Conservation (phyloP, 2,797 vertebrate species). For the Australoheros facetus region DNA sequence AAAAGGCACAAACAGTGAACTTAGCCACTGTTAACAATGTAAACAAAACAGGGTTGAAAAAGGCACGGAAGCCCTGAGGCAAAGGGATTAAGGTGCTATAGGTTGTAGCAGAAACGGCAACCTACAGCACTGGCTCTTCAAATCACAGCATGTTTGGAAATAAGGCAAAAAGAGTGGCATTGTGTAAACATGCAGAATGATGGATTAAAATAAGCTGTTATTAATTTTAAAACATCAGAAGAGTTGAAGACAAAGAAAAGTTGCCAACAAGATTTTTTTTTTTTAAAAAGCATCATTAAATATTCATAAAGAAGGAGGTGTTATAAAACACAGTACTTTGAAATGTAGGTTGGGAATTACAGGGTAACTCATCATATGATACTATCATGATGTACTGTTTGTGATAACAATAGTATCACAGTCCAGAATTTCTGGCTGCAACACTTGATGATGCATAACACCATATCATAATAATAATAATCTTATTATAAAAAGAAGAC, state of each 20-base stretch:
- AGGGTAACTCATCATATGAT: background rate
- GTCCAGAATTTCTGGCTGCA: background rate
- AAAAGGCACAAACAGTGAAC: slow-evolving; percentile 8
- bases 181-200: background rate
- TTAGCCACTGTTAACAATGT: background rate
- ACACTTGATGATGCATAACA: background rate
- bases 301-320: slow-evolving; percentile 1
- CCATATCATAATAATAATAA: too few relatives aligned
- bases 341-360: background rate
- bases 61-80: slow-evolving; percentile 7
- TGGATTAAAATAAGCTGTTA: background rate
- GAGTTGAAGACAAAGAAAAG: background rate
- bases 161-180: background rate
- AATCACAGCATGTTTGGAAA: slow-evolving; percentile 13
- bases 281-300: background rate
- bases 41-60: slow-evolving; percentile 28
- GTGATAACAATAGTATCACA: background rate
- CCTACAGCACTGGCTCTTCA: background rate
- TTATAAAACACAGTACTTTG: background rate
- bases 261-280: background rate
- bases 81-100: slow-evolving; percentile 19
- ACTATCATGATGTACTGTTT: background rate
- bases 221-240: background rate
- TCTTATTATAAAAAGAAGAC: background rate
- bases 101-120: background rate